Evolutionary conservation across 2,113 vertebrate species (phyloP), one percentile per base, ranked within the genome.

Genomic region (Gambusia affinis): DNA sequence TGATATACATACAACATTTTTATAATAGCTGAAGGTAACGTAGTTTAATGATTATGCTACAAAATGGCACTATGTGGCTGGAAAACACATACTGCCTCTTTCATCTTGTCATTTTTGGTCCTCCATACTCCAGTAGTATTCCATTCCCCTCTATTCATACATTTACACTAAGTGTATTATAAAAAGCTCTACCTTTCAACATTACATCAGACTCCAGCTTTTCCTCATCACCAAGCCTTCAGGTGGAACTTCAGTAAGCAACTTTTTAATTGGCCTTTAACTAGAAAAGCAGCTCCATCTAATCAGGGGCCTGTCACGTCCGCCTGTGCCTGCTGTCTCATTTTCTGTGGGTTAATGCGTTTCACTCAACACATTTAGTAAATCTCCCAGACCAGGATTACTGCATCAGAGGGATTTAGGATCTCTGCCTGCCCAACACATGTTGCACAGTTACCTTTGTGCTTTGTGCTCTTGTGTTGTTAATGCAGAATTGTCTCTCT

Each of bases 311-410:
- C 67, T 19, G 14, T 67, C 42, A 4, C 42, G 24, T 29, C 62
- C 66, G 3, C 2, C 31, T n/a, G 19, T 61, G 39, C 33, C 28
- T 33, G 29, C 68, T 54, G 27, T 54, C 28, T n/a, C 33, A 30
- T 73, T 64, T 39, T 61, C 74, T 73, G 65, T 70, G 37, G 72
- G 70, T 88, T 85, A 74, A 3, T 81, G 72, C 6, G 39, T 82
- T 33, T 63, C 82, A 72, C 60, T 80, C 73, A 29, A 75, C 80
- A 76, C 69, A 79, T 87, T 82, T 57, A 73, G 84, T 76, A 95
- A 97, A 96, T 96, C 96, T 95, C 84, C 79, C 37, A 0, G 89
- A 90, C 91, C 85, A 82, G 96, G 96, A 97, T 98, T 96, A 97
- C 84, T 28, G 65, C 88, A 74, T 84, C 70, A 76, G 73, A 87